These are phyloP conservation scores for Ceramica pisi DNA, from an alignment of 2,888 invertebrate genomes.

Conservation along the genomic window DNA sequence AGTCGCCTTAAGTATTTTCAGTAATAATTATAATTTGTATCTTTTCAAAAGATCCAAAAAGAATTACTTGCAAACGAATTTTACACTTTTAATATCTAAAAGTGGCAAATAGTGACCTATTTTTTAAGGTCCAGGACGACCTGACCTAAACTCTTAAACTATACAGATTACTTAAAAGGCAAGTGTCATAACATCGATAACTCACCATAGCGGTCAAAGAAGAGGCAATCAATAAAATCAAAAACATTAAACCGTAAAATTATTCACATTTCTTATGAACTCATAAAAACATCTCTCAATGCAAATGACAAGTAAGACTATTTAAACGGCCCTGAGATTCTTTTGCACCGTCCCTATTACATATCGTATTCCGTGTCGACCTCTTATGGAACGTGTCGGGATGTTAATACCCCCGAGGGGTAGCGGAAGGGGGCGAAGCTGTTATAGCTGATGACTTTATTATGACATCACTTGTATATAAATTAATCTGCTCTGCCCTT, in stretches of 20 bases:
- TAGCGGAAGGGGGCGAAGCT: background rate
- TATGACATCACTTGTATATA: conserved; percentile 53
- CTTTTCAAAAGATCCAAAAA: no score
- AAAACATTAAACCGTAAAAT: background rate
- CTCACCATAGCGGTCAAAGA: no score
- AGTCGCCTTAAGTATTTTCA: no score
- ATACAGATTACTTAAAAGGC: no score
- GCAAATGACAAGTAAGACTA: conserved; percentile 9
- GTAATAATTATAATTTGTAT: no score
- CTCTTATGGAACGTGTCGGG: conserved; percentile 57
- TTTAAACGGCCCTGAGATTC: conserved; percentile 13
- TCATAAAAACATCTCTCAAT: conserved; percentile 8
- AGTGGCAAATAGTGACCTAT: no score
- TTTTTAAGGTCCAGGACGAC: no score
- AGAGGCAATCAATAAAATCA: background rate
- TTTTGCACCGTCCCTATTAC: conserved; percentile 47
- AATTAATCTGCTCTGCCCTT: conserved; percentile 53
- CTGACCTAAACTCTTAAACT: no score
- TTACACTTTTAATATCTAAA: no score
- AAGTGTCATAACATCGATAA: no score
- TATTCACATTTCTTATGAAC: background rate
- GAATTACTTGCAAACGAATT: no score
- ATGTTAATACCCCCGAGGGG: conserved; percentile 47
- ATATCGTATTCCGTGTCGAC: conserved; percentile 61
- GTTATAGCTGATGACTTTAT: conserved; percentile 51